Percentiles rank a stretch among this genome's conserved stretches.
phyloP scores from a whole-genome alignment of 1,140 invertebrate species.

The Magallana gigas region DNA sequence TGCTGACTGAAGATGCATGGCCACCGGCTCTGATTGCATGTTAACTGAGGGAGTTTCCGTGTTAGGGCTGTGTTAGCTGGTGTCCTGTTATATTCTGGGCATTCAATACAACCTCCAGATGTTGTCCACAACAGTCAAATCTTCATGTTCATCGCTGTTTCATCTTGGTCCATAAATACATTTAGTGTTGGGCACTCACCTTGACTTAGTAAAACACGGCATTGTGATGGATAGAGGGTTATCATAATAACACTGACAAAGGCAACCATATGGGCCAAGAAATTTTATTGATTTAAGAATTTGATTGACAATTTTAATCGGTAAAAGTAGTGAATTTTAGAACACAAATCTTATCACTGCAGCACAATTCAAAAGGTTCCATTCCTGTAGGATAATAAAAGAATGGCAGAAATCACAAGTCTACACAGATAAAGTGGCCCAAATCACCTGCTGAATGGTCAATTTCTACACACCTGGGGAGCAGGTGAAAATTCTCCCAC shows the following conservation, averaged over 20 bases:
- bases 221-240: not conserved
- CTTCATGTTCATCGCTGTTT: not conserved
- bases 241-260: not conserved
- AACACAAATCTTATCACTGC: not conserved
- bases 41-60: slow-evolving; percentile 26
- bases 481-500: slow-evolving; percentile 8
- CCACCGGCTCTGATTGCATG: slow-evolving; percentile 14
- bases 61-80: not conserved
- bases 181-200: not conserved
- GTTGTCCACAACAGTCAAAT: slow-evolving; percentile 5
- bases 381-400: not conserved
- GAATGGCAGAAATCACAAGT: slow-evolving; percentile 5
- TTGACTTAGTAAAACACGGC: not conserved
- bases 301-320: slow-evolving; percentile 4
- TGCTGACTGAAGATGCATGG: not conserved
- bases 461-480: slow-evolving; percentile 8
- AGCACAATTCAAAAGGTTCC: not conserved
- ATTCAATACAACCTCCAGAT: slow-evolving; percentile 28
- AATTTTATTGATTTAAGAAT: not conserved
- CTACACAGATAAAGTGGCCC: slow-evolving; percentile 1
- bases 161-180: not conserved
- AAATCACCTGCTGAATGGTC: slow-evolving; percentile 25
- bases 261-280: slow-evolving; percentile 8
- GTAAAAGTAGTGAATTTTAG: not conserved
- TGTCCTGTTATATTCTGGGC: slow-evolving; percentile 4